Evolutionary conservation across 2,888 invertebrate genomes (phyloP), one percentile per base, ranked within the genome.

Genomic region (Diarsia brunnea): DNA sequence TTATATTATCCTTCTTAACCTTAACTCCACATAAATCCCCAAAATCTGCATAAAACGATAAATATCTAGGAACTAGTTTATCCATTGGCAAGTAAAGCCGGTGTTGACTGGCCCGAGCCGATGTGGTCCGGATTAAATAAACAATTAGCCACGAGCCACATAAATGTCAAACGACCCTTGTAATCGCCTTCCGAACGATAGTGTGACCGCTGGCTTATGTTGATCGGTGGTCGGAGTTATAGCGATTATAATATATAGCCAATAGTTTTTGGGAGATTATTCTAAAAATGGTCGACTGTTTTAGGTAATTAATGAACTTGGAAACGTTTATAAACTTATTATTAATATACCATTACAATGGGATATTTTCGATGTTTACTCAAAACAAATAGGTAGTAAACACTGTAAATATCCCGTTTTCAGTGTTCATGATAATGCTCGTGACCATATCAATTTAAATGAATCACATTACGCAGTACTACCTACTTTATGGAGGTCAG

Each of bases 111-210:
- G 70, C 61, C 73, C 73, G 69, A 70, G 69, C n/a, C 85, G 84
- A 84, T 81, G 81, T 63, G 79, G 69, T 60, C 43, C 60, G 84
- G 89, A 87, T 90, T 89, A 89, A 86, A 89, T 90, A 89, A 92
- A 92, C 92, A 91, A 91, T 91, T 89, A 89, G 88, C 81, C 73
- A 71, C 72, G 82, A 90, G 89, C 92, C 92, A 86, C 90, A 89
- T 92, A 88, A 90, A 90, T 89, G 92, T 89, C 91, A 87, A 60
- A 82, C 85, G 88, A 90, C 93, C 93, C 92, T 90, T 89, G 91
- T 93, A 93, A 93, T 92, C 92, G 91, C 89, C 89, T 89, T 86
- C 86, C 81, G 87, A 89, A 85, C 90, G 88, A 80, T 84, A 88
- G 84, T 87, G 84, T 87, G 88, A 85, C 89, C 88, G 82, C 89